Percentiles rank a stretch among this genome's conserved stretches.
Evolutionary conservation across 2,888 invertebrate genomes (phyloP).

Genomic region (Nymphalis polychloros): DNA sequence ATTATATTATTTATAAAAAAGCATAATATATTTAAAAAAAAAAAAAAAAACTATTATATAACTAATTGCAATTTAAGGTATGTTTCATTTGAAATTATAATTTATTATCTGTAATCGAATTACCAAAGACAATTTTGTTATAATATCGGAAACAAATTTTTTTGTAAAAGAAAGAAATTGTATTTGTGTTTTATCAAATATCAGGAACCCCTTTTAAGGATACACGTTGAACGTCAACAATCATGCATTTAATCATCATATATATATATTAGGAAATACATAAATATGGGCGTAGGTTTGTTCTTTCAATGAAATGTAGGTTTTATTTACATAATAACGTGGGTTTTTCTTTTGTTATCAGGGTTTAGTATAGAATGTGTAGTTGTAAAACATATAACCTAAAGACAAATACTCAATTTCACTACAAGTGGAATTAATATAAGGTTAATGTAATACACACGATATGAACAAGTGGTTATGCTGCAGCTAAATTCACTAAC

Average conservation of each 20-base stretch:
- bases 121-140: not conserved
- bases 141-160: not conserved
- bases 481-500: not conserved
- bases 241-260: not conserved
- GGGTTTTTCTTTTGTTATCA: constrained; percentile 3
- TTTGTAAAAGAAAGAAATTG: not conserved
- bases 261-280: not conserved
- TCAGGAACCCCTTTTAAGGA: no score
- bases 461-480: not conserved
- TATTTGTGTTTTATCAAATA: no score
- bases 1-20: constrained; percentile 12
- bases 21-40: constrained; percentile 19
- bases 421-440: constrained; percentile 7
- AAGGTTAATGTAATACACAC: constrained; percentile 6
- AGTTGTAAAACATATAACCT: constrained; percentile 7
- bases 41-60: not conserved
- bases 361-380: constrained; percentile 1
- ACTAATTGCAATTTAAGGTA: not conserved
- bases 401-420: constrained; percentile 15
- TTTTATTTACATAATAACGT: not conserved
- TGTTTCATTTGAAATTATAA: not conserved
- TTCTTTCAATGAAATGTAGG: not conserved
- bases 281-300: not conserved
- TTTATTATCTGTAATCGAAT: not conserved
- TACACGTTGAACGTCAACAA: not conserved